These are phyloP conservation scores for Mus pahari DNA, from an alignment of 2,113 vertebrate genomes.

Conservation along the genomic window DNA sequence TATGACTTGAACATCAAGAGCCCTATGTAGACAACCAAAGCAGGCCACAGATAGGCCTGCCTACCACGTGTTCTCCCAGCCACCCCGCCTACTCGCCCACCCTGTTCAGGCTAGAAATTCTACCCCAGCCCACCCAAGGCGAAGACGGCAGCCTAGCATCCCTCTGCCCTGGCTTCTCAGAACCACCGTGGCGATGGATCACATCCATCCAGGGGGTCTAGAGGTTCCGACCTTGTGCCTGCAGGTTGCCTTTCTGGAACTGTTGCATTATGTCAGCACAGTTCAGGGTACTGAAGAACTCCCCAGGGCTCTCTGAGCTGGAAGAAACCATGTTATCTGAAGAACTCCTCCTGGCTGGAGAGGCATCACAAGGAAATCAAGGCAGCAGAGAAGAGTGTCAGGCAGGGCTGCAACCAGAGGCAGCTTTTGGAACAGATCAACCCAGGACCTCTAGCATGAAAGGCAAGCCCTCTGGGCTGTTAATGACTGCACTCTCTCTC, in stretches of 20 bases:
- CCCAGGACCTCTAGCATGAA: not conserved
- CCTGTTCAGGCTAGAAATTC: not conserved
- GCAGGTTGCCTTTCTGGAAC: not conserved
- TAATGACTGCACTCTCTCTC: no score
- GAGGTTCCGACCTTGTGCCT: not conserved
- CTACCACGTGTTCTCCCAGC: not conserved
- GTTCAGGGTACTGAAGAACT: not conserved
- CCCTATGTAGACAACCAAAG: not conserved
- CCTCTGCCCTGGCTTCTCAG: not conserved
- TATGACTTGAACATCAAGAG: not conserved
- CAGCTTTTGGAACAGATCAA: not conserved
- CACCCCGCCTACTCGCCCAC: fast-evolving
- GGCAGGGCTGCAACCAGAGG: not conserved
- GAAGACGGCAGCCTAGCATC: not conserved
- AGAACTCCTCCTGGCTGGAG: not conserved
- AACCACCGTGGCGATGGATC: not conserved
- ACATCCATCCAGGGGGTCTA: not conserved
- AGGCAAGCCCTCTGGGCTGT: not conserved
- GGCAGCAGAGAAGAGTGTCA: not conserved
- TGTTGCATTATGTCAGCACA: not conserved
- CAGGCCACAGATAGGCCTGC: not conserved
- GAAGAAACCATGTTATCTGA: not conserved
- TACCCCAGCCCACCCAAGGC: fast-evolving
- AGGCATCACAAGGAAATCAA: not conserved
- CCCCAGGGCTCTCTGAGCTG: not conserved